Conservation (phyloP, 1,140 invertebrate species). For the Pissodes strobi region DNA sequence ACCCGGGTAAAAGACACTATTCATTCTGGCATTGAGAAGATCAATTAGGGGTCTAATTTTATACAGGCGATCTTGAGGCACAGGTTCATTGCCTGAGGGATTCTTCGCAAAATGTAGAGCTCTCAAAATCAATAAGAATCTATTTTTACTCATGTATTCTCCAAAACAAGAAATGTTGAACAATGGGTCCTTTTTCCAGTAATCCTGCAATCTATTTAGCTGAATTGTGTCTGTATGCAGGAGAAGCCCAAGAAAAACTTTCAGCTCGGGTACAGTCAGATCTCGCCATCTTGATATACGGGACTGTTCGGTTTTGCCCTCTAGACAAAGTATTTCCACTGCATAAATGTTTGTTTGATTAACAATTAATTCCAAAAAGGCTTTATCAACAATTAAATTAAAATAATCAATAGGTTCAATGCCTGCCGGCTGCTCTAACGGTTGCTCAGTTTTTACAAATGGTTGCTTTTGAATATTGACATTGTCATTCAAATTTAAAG, state of each 20-base stretch:
- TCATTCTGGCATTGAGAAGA: constrained; percentile 44
- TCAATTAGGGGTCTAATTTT: constrained; percentile 38
- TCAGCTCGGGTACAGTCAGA: constrained; percentile 36
- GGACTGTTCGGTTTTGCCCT: constrained; percentile 16
- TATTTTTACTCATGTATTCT: constrained; percentile 35
- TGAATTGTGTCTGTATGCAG: constrained; percentile 36
- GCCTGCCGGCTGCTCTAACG: no score
- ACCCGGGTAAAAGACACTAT: constrained; percentile 34
- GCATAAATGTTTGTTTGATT: constrained; percentile 40
- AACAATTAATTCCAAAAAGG: no score
- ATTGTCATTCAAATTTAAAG: no score
- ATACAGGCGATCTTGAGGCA: constrained; percentile 29
- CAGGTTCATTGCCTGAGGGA: no score
- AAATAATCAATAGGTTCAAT: constrained; percentile 11
- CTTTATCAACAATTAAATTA: no score
- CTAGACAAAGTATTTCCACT: no score
- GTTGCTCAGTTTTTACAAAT: no score
- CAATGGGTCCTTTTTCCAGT: constrained; percentile 38
- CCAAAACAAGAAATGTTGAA: constrained; percentile 36
- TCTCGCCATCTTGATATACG: constrained; percentile 35
- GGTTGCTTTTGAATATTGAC: no score
- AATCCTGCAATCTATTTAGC: constrained; percentile 38
- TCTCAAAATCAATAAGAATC: constrained; percentile 38
- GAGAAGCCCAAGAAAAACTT: constrained; percentile 36
- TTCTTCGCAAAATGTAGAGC: no score